A percentile compares a stretch with the other conserved stretches of the same genome.
phyloP scores from a whole-genome alignment of 1,140 invertebrate genomes.

The Pemphigus obesinymphae region DNA sequence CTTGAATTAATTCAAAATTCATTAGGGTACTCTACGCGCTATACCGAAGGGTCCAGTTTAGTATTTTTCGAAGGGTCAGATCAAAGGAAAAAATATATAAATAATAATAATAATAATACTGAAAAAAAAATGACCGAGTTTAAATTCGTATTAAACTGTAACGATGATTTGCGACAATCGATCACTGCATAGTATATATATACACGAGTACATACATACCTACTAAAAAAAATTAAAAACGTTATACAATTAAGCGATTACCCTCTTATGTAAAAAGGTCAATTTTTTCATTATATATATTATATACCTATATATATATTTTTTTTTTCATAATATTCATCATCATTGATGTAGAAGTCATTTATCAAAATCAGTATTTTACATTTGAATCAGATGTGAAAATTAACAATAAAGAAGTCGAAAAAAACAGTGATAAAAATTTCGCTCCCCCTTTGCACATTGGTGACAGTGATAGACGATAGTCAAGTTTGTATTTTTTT shows the following conservation, averaged over 20 bases:
- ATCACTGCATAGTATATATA: too few relatives aligned
- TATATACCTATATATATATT: too few relatives aligned
- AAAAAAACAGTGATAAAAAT: neutral
- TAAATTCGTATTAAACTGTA: constrained; percentile 35
- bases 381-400: constrained; percentile 24
- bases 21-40: constrained; percentile 27
- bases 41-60: constrained; percentile 19
- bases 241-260: constrained; percentile 23
- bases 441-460: neutral
- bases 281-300: neutral
- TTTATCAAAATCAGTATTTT: constrained; percentile 38
- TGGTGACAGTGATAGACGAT: constrained; percentile 34
- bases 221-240: neutral
- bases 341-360: constrained; percentile 29
- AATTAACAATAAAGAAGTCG: constrained; percentile 33
- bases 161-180: constrained; percentile 15
- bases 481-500: neutral
- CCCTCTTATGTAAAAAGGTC: neutral
- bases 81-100: constrained; percentile 26
- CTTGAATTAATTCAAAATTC: constrained; percentile 36
- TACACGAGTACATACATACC: too few relatives aligned
- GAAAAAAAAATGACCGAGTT: constrained; percentile 1
- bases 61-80: constrained; percentile 23
- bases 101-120: constrained; percentile 18
- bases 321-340: constrained; percentile 4